Evolutionary conservation across 1,140 invertebrate species (phyloP), one percentile per base, ranked within the genome.

Genomic region (Penaeus indicus): DNA sequence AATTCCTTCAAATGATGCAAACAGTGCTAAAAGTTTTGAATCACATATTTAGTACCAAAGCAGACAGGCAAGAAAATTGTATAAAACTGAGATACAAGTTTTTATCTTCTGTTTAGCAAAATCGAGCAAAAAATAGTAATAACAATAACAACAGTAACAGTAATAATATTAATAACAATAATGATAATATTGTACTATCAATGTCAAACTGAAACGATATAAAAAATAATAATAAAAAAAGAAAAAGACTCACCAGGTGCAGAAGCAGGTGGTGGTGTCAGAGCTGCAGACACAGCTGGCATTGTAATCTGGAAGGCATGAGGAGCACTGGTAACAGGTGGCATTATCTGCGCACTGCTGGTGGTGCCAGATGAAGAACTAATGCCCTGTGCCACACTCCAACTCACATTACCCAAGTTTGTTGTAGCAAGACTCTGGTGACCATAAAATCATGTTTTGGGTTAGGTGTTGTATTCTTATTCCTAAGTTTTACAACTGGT

Each of bases 251-350:
- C 69, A 90, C 90, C 87, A 78, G 90, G 88, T 64, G 91, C 64
- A 16, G 86, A 84, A 25, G 63, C 72, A 69, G 88, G 83, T 16
- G 84, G 88, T 25, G 88, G 88, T 8, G 82, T 89, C 3, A 89
- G 75, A 67, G 82, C 47, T 32, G 21, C 72, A 69, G 88, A 75
- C 38, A 86, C 27, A 62, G 88, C 63, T 85, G 89, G 91, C 88
- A 77, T 90, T 63, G 84, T 85, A 86, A 87, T 91, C 85, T 90
- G 91, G 79, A 89, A 91, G 89, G 85, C 82, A 85, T 91, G 86
- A n/a, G 83, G 80, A 27, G 90, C 62, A 62, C 82, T 42, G 25
- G 89, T 60, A 27, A 27, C 32, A 64, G 62, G 80, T 22, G 84
- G 22, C 3, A 63, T 13, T 11, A 19, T 77, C 42, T 27, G 83